Evolutionary conservation across 1,140 invertebrate genomes (phyloP), one percentile per base, ranked within the genome.

Genomic region (Archegozetes longisetosus): DNA sequence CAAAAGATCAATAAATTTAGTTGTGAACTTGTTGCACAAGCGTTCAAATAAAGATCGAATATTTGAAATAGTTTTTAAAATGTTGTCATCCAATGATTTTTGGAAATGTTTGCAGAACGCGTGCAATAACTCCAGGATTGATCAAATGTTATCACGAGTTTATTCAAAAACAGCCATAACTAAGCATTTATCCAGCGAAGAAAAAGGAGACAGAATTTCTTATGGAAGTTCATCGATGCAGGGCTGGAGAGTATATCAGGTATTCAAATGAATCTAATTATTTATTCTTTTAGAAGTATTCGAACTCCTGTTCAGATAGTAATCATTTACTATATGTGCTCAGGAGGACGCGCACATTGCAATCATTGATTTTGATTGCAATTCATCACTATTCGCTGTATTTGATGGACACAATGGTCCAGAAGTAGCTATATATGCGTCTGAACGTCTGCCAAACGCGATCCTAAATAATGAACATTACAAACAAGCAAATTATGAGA

Each of bases 151-250:
- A 17, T 17, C 46, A 2, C 24, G 40, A 29, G 26, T 58, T 24
- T 58, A 58, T 46, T n/a, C 50, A 32, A 14, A 46, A 2, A 20
- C 2, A 22, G 51, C 93, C 47, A 81, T 86, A 63, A 88, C 82
- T 60, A 84, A 89, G 65, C 94, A 92, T 76, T 72, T 82, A 62
- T 90, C 87, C 51, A 80, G 75, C 68, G 86, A 93, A 74, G 82
- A 84, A 68, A 71, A 73, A 28, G 84, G 81, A 63, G 79, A 82
- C 25, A 63, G 63, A 20, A 73, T 92, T 56, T 76, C 74, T 61
- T 92, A 84, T 76, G 92, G 88, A 53, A 83, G 87, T 53, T 90
- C 86, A 70, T 91, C 88, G n/a, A 96, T 97, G 91, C 94, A 98
- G 74, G 94, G 94, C 70, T 98, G 93, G 93, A 81, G 93, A 70